Evolutionary conservation across 2,797 vertebrate species (phyloP), one percentile per base, ranked within the genome.

Genomic region (Pseudochirops corinnae): DNA sequence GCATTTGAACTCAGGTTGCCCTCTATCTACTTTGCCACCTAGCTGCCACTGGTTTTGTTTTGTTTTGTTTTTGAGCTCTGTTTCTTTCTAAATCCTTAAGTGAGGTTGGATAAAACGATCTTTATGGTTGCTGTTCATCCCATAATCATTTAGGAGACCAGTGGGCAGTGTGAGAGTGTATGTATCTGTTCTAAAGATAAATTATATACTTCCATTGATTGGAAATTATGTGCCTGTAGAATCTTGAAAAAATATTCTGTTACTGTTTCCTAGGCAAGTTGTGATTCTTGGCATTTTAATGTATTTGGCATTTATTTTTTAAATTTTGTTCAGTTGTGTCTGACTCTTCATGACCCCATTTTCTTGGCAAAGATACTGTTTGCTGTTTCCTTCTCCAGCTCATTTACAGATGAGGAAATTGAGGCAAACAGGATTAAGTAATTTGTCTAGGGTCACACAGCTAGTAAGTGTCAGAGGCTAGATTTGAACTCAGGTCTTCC

Each of bases 251-350:
- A 56, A 95, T 96, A 95, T 46, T 93, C 26, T 93, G 74, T 87
- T 87, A 87, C 74, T 95, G 62, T 95, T 96, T 96, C 39, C 90
- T 96, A 94, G 96, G 95, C 90, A 96, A 93, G 46, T 96, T 97
- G 60, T 96, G 90, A 96, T 92, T 94, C 55, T 94, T 96, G 58
- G 56, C 57, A 93, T 93, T 29, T 94, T 60, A 26, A 11, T 93
- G 67, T 56, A n/a, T 92, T 96, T 93, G 56, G 10, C 91, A 90
- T 95, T 87, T 94, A 46, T 92, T 55, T 87, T 96, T 96, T 93
- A 91, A 92, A 92, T 26, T 50, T 50, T 87, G 24, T 87, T 87
- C 21, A 46, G 74, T 46, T 50, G 7, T 82, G 2, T 46, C 18
- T 87, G 74, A 26, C 74, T 50, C 13, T 33, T 60, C 31, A 28